These are phyloP conservation scores for Atractosteus spatula DNA, from an alignment of 2,113 vertebrate species.

Conservation along the genomic window DNA sequence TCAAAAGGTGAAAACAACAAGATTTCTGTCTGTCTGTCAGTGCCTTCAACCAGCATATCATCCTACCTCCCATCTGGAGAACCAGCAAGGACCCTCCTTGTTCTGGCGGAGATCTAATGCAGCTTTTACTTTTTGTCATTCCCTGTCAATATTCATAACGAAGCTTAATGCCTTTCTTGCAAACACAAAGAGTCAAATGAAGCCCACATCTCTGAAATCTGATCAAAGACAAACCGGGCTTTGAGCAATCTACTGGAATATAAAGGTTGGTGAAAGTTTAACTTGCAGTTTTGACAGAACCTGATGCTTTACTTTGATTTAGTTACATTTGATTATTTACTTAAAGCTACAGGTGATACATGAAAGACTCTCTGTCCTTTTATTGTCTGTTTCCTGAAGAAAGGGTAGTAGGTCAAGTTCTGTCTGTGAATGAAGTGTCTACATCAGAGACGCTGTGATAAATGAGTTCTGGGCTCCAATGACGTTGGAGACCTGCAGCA, in stretches of 20 bases:
- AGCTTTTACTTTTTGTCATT: neutral
- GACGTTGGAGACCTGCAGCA: too few relatives aligned
- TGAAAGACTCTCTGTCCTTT: neutral
- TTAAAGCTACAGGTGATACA: slow-evolving; percentile 16
- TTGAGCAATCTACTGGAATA: slow-evolving; percentile 17
- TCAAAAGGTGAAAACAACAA: slow-evolving; percentile 5
- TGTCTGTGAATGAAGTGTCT: neutral
- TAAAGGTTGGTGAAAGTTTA: slow-evolving; percentile 11
- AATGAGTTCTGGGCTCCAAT: too few relatives aligned
- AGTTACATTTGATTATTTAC: slow-evolving; percentile 23
- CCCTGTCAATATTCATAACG: too few relatives aligned
- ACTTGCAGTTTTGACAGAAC: slow-evolving; percentile 16
- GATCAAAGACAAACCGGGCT: slow-evolving; percentile 18
- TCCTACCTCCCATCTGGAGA: slow-evolving; percentile 13
- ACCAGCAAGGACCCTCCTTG: neutral
- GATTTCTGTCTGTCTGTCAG: neutral
- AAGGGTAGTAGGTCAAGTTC: neutral
- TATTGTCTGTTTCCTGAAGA: neutral
- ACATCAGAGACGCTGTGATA: neutral
- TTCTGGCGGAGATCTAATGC: neutral
- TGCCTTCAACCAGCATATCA: neutral
- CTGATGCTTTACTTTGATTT: slow-evolving; percentile 14
- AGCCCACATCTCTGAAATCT: slow-evolving; percentile 18
- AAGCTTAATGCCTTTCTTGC: neutral
- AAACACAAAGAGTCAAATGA: slow-evolving; percentile 8